Percentiles rank a stretch among this genome's conserved stretches.
These are phyloP conservation scores for Thalassarche chlororhynchos DNA, from an alignment of 2,113 vertebrate genomes.

Conservation along the genomic window DNA sequence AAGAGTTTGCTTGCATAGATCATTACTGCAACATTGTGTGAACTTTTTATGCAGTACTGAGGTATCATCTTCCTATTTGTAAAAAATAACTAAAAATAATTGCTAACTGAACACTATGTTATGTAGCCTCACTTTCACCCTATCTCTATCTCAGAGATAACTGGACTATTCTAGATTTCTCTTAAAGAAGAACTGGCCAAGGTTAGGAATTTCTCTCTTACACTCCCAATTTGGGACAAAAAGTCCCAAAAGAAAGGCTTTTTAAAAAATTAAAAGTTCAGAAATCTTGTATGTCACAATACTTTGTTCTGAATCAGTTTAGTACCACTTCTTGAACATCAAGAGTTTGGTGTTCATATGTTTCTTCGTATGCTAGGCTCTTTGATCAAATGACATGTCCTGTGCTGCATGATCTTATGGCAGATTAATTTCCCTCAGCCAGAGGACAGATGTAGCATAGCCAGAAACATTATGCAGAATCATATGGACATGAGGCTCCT, in stretches of 20 bases:
- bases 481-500: background rate
- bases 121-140: background rate
- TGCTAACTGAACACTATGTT: background rate
- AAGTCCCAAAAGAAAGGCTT: background rate
- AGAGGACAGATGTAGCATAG: background rate
- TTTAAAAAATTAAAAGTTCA: background rate
- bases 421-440: background rate
- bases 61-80: background rate
- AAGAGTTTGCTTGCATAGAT: background rate
- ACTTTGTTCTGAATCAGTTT: background rate
- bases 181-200: background rate
- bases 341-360: background rate
- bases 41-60: background rate
- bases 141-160: background rate
- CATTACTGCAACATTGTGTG: background rate
- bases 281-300: background rate
- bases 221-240: background rate
- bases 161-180: background rate
- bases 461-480: background rate
- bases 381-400: background rate
- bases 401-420: background rate
- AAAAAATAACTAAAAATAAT: background rate
- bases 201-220: background rate
- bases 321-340: background rate
- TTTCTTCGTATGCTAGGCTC: background rate